Conservation (phyloP, 2,888 invertebrate species). For the Cheilosia scutellata region DNA sequence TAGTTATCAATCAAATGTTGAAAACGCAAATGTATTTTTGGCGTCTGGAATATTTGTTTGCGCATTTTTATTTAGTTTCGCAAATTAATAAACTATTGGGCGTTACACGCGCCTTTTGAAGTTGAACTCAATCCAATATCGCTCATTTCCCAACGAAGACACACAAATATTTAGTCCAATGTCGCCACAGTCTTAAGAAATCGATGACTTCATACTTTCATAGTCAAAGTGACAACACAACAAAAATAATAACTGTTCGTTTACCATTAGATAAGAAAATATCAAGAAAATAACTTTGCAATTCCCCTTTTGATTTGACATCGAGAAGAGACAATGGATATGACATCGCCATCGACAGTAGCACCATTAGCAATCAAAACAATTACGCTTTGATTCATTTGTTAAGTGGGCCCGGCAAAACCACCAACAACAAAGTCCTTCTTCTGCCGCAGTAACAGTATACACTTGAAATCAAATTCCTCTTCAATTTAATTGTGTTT, state of each 20-base stretch:
- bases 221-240: background rate
- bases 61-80: constrained; percentile 22
- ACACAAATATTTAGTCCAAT: background rate
- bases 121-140: constrained; percentile 18
- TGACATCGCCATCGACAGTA: constrained; percentile 10
- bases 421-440: background rate
- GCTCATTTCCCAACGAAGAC: constrained; percentile 5
- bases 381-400: constrained; percentile 39
- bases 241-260: background rate
- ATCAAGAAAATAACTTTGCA: constrained; percentile 11
- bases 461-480: background rate
- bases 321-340: constrained; percentile 15
- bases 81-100: constrained; percentile 31
- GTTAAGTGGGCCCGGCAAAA: constrained; percentile 7
- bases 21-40: constrained; percentile 2
- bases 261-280: constrained; percentile 23
- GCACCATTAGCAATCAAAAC: constrained; percentile 22
- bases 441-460: background rate
- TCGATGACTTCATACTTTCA: constrained; percentile 19
- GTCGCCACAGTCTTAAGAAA: constrained; percentile 11
- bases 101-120: constrained; percentile 42
- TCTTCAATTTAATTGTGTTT: constrained; percentile 44
- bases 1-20: constrained; percentile 22
- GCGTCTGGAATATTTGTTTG: background rate
- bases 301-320: constrained; percentile 28